A percentile compares a stretch with the other conserved stretches of the same genome.
phyloP scores from a whole-genome alignment of 1,140 invertebrate genomes.

The Drosophila arawakana region DNA sequence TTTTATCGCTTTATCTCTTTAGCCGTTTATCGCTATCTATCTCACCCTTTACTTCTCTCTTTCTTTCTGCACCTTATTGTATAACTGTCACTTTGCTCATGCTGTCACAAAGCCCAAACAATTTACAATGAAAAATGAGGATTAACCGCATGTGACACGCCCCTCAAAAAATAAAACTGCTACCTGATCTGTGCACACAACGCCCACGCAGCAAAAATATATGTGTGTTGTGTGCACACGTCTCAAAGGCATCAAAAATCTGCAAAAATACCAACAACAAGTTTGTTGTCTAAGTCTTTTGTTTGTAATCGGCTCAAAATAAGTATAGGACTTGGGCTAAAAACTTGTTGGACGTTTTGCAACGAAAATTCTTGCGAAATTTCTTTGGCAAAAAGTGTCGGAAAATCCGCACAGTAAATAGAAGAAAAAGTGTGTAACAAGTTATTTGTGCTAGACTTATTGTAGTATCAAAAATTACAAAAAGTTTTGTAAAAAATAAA shows the following conservation, averaged over 20 bases:
- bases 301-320: neutral
- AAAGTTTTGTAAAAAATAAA: no score
- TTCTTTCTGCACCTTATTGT: slow-evolving; percentile 47
- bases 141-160: slow-evolving; percentile 33
- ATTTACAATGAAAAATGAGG: slow-evolving; percentile 12
- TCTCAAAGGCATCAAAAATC: slow-evolving; percentile 5
- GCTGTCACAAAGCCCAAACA: slow-evolving; percentile 4
- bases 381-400: no score
- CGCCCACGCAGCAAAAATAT: slow-evolving; percentile 29
- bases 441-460: no score
- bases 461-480: no score
- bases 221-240: slow-evolving; percentile 1
- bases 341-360: neutral
- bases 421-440: no score
- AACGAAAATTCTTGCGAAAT: no score
- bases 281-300: slow-evolving; percentile 59
- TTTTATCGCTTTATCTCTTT: slow-evolving; percentile 27
- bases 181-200: slow-evolving; percentile 29
- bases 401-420: no score
- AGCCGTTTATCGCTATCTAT: slow-evolving; percentile 10
- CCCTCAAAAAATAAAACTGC: slow-evolving; percentile 1
- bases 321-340: neutral
- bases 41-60: neutral
- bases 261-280: slow-evolving; percentile 4
- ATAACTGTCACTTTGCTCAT: slow-evolving; percentile 40